These are phyloP conservation scores for Eudyptes chrysolophus DNA, from an alignment of 2,113 vertebrate species.

Conservation along the genomic window DNA sequence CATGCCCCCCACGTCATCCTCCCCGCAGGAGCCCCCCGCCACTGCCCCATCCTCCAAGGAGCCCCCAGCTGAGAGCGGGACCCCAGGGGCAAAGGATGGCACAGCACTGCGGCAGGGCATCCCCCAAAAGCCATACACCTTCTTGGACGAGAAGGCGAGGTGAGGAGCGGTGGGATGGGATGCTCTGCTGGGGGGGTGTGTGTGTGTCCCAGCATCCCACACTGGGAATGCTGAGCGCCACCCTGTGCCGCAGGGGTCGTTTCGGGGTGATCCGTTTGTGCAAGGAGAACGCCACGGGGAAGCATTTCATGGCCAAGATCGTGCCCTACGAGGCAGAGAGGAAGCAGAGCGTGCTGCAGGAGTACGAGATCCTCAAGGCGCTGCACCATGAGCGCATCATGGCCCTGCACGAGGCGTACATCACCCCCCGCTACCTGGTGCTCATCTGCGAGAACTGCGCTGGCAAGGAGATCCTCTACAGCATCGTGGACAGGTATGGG, in stretches of 20 bases:
- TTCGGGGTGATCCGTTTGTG: slow-evolving; percentile 94
- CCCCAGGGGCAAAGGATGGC: slow-evolving; percentile 68
- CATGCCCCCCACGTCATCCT: slow-evolving; percentile 54
- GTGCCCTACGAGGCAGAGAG: slow-evolving; percentile 89
- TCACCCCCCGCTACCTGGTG: slow-evolving; percentile 96
- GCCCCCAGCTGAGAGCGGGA: slow-evolving; percentile 63
- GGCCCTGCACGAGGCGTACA: slow-evolving; percentile 94
- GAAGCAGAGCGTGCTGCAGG: slow-evolving; percentile 89
- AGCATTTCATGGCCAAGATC: slow-evolving; percentile 95
- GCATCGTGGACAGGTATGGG: slow-evolving; percentile 89
- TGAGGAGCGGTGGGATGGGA: slow-evolving; percentile 7
- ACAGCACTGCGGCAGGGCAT: slow-evolving; percentile 87
- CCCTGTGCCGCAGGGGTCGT: slow-evolving; percentile 80
- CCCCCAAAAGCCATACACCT: slow-evolving; percentile 97
- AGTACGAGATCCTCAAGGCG: slow-evolving; percentile 93
- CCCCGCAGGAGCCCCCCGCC: slow-evolving; percentile 19
- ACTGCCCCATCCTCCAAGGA: slow-evolving; percentile 38
- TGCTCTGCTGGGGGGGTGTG: background rate
- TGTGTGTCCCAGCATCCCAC: background rate
- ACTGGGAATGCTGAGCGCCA: background rate
- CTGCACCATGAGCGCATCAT: slow-evolving; percentile 93
- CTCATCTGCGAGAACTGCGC: slow-evolving; percentile 93
- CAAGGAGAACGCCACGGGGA: slow-evolving; percentile 93
- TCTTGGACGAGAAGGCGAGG: slow-evolving; percentile 98
- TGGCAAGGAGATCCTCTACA: slow-evolving; percentile 93